A percentile compares a stretch with the other conserved stretches of the same genome.
phyloP scores from a whole-genome alignment of 2,888 invertebrate genomes.

The Laothoe populi region DNA sequence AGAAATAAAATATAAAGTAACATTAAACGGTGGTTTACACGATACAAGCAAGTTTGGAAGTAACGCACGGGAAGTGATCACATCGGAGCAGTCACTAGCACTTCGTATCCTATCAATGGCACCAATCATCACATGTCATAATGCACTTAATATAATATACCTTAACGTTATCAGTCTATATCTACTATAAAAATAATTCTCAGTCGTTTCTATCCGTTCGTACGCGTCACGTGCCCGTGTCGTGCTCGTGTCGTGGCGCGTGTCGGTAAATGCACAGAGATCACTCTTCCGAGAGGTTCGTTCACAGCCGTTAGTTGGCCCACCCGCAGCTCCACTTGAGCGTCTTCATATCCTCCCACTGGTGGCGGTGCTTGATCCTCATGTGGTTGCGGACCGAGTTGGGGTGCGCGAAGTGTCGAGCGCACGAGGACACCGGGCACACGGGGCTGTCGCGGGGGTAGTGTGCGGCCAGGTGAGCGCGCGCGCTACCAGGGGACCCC shows the following conservation, averaged over 20 bases:
- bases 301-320: slow-evolving; percentile 58
- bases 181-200: slow-evolving; percentile 84
- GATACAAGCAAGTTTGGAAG: slow-evolving; percentile 76
- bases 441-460: slow-evolving; percentile 93
- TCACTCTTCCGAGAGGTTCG: slow-evolving; percentile 48
- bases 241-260: slow-evolving; percentile 43
- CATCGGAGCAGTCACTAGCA: slow-evolving; percentile 48
- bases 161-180: slow-evolving; percentile 82
- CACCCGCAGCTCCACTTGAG: slow-evolving; percentile 89
- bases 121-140: slow-evolving; percentile 84
- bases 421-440: slow-evolving; percentile 91
- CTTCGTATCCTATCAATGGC: slow-evolving; percentile 83
- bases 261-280: slow-evolving; percentile 71
- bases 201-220: slow-evolving; percentile 81
- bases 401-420: slow-evolving; percentile 91
- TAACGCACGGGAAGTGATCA: slow-evolving; percentile 67
- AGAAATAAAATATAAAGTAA: slow-evolving; percentile 15
- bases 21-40: slow-evolving; percentile 24
- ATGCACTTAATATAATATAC: slow-evolving; percentile 71
- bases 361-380: slow-evolving; percentile 91
- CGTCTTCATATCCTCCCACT: slow-evolving; percentile 94
- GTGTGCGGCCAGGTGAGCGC: slow-evolving; percentile 91
- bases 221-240: slow-evolving; percentile 59
- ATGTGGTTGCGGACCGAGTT: slow-evolving; percentile 95
- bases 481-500: slow-evolving; percentile 87